phyloP scores from a whole-genome alignment of 2,888 invertebrate species.

The Cephus spinipes region DNA sequence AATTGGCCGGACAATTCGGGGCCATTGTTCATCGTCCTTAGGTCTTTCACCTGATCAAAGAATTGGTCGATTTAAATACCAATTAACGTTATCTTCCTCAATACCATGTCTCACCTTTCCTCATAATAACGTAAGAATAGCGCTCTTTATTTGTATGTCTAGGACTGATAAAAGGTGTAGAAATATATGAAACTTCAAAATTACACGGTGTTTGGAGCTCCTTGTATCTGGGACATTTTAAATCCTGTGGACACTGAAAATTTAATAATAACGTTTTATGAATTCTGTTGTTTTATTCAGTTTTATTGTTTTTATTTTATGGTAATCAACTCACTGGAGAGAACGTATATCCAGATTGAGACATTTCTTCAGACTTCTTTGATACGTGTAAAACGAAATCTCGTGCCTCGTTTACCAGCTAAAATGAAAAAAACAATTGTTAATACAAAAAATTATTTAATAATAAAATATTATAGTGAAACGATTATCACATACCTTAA shows the following conservation, averaged over 20 bases:
- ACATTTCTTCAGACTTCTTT: slow-evolving; percentile 50
- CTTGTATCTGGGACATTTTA: slow-evolving; percentile 78
- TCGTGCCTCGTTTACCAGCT: slow-evolving; percentile 84
- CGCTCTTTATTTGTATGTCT: slow-evolving; percentile 69
- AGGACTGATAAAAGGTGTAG: slow-evolving; percentile 68
- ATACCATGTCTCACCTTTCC: slow-evolving; percentile 72
- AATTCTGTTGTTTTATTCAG: background rate
- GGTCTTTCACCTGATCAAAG: slow-evolving; percentile 63
- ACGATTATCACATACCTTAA: slow-evolving; percentile 68
- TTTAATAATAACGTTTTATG: slow-evolving; percentile 8
- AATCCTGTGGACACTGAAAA: slow-evolving; percentile 85
- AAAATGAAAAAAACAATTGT: slow-evolving; percentile 32
- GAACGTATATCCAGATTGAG: slow-evolving; percentile 73
- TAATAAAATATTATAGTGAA: slow-evolving; percentile 1
- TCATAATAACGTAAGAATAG: slow-evolving; percentile 85
- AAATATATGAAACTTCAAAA: slow-evolving; percentile 75
- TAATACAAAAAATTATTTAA: background rate
- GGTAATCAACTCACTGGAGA: slow-evolving; percentile 75
- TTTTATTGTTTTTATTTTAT: background rate
- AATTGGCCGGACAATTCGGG: slow-evolving; percentile 81
- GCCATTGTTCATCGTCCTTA: slow-evolving; percentile 76
- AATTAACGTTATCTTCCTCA: slow-evolving; percentile 2
- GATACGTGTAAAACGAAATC: slow-evolving; percentile 78
- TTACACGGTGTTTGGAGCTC: slow-evolving; percentile 81
- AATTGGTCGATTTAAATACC: background rate